Percentiles rank a stretch among this genome's conserved stretches.
phyloP scores from a whole-genome alignment of 2,888 invertebrate genomes.

The Sinohyriopsis cumingii region DNA sequence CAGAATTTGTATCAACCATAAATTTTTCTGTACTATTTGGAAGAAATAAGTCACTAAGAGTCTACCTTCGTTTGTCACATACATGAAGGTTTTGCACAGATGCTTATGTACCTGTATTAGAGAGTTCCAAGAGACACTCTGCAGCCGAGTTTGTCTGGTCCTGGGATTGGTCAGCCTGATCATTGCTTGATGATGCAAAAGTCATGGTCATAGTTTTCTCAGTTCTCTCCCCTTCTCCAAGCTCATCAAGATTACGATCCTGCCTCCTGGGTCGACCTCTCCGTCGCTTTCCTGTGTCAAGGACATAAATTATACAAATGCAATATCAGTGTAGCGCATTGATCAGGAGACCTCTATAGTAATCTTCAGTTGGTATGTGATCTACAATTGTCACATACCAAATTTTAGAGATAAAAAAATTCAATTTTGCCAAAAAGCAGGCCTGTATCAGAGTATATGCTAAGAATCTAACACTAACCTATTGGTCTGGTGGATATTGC shows the following conservation, averaged over 20 bases:
- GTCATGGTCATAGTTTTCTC: not conserved
- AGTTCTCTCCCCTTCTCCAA: slow-evolving; percentile 7
- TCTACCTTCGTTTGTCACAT: not conserved
- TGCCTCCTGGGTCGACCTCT: slow-evolving; percentile 59
- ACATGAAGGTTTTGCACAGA: not conserved
- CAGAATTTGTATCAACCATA: no score
- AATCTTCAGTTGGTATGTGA: not conserved
- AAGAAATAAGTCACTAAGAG: not conserved
- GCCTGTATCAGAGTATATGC: no score
- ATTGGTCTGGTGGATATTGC: no score
- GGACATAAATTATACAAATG: not conserved
- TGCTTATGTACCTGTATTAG: slow-evolving; percentile 61
- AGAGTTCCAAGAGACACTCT: slow-evolving; percentile 68
- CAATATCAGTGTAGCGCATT: no score
- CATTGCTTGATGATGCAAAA: slow-evolving; percentile 2
- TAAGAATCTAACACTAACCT: no score
- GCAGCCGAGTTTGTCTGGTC: slow-evolving; percentile 58
- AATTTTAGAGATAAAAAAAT: not conserved
- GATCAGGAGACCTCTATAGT: no score
- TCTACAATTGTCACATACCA: not conserved
- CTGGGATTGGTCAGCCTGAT: slow-evolving; percentile 3
- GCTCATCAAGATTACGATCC: slow-evolving; percentile 14
- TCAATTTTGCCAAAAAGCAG: not conserved
- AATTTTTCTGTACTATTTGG: no score
- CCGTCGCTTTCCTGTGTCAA: slow-evolving; percentile 44